These are phyloP conservation scores for Rhagonycha lutea DNA, from an alignment of 2,888 invertebrate species.

Conservation along the genomic window DNA sequence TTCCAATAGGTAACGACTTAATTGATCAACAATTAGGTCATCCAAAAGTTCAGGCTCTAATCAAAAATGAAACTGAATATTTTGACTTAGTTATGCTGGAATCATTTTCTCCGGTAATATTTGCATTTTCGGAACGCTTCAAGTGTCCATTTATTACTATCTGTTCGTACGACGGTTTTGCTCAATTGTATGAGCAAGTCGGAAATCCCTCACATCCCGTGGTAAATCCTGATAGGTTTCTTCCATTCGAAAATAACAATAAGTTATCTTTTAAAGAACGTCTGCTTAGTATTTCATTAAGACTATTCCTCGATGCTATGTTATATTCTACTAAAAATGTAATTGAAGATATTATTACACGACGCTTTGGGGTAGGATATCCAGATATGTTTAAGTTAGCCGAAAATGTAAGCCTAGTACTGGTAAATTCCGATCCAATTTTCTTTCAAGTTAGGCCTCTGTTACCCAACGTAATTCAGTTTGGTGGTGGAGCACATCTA, in stretches of 20 bases:
- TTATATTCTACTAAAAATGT: neutral
- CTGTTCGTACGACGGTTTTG: slow-evolving; percentile 33
- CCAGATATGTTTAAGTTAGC: neutral
- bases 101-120: slow-evolving; percentile 28
- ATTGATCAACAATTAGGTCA: slow-evolving; percentile 21
- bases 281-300: slow-evolving; percentile 16
- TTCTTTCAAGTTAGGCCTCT: neutral
- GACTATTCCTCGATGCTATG: neutral
- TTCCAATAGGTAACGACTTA: neutral
- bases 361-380: neutral
- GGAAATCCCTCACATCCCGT: slow-evolving; percentile 48
- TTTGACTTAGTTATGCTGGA: slow-evolving; percentile 50
- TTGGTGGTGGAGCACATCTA: neutral
- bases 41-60: slow-evolving; percentile 42
- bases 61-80: slow-evolving; percentile 40
- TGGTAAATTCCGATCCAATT: neutral
- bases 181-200: slow-evolving; percentile 39
- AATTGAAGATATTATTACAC: neutral
- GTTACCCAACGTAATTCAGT: neutral
- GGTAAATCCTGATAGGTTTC: slow-evolving; percentile 44
- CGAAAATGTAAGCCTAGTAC: neutral
- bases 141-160: slow-evolving; percentile 47
- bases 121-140: slow-evolving; percentile 44
- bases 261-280: slow-evolving; percentile 42
- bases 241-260: slow-evolving; percentile 31